Conservation (phyloP, 2,113 vertebrate genomes). For the Nibea albiflora region DNA sequence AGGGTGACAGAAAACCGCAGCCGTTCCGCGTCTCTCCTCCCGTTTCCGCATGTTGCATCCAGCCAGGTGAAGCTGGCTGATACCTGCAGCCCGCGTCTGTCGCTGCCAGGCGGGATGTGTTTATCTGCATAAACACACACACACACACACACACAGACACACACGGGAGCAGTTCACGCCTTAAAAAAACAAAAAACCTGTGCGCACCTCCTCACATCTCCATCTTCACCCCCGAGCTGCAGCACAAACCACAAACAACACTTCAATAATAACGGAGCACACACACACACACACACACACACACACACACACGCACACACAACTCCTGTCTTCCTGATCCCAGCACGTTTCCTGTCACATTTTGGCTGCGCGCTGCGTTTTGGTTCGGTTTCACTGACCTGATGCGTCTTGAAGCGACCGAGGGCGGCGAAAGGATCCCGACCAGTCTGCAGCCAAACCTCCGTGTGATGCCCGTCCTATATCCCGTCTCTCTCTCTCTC, state of each 20-base stretch:
- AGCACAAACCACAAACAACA: background rate
- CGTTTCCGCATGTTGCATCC: background rate
- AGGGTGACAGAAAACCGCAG: background rate
- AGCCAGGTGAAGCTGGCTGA: conserved; percentile 40
- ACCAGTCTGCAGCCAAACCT: conserved; percentile 59
- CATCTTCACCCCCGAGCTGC: conserved; percentile 25
- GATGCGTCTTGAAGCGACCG: conserved; percentile 49
- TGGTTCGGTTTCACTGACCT: conserved; percentile 68
- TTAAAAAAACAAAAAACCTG: conserved; percentile 8
- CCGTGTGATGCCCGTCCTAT: conserved; percentile 55
- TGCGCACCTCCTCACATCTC: conserved; percentile 2
- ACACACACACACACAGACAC: background rate
- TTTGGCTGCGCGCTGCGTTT: background rate
- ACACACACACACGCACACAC: no score
- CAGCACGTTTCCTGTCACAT: background rate
- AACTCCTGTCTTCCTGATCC: no score
- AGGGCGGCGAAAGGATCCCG: conserved; percentile 47
- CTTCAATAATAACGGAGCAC: background rate
- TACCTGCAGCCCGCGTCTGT: conserved; percentile 19
- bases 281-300: no score
- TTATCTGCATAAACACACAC: background rate
- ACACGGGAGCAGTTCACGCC: conserved; percentile 9
- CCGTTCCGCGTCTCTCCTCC: no score
- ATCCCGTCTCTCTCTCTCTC: conserved; percentile 12
- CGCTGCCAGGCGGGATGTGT: background rate